phyloP scores from a whole-genome alignment of 2,888 invertebrate genomes.

The Athalia rosae region DNA sequence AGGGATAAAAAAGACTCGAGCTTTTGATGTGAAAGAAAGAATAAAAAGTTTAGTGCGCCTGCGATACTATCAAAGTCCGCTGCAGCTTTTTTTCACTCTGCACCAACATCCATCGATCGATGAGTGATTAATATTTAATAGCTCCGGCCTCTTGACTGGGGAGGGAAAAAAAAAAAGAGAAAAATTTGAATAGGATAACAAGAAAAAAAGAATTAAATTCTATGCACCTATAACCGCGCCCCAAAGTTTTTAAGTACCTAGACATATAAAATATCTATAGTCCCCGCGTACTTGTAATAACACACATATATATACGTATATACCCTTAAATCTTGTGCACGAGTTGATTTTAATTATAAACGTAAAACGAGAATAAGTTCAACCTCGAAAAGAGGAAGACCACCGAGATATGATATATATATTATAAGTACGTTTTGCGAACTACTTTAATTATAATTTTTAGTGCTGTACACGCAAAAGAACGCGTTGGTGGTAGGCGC shows the following conservation, averaged over 20 bases:
- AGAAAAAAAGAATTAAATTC: too few relatives aligned
- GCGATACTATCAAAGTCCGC: not conserved
- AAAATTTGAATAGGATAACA: not conserved
- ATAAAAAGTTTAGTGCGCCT: not conserved
- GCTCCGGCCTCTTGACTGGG: not conserved
- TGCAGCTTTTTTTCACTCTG: too few relatives aligned
- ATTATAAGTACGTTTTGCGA: not conserved
- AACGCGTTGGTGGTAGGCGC: not conserved
- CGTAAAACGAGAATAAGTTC: not conserved
- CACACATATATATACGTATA: too few relatives aligned
- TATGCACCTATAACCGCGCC: too few relatives aligned
- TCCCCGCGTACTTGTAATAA: not conserved
- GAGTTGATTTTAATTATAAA: not conserved
- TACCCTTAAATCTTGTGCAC: too few relatives aligned
- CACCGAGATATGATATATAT: not conserved
- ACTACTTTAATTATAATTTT: slow-evolving; percentile 31
- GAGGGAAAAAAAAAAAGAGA: not conserved
- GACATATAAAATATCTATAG: not conserved
- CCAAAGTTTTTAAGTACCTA: too few relatives aligned
- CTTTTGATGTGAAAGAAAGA: not conserved
- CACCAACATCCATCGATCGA: not conserved
- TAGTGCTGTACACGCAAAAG: not conserved
- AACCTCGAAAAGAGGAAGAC: too few relatives aligned
- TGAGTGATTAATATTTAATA: slow-evolving; percentile 19
- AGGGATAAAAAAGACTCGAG: not conserved